Percentiles rank a stretch among this genome's conserved stretches.
phyloP scores from a whole-genome alignment of 2,888 invertebrate species.

The Dynastes grantii region DNA sequence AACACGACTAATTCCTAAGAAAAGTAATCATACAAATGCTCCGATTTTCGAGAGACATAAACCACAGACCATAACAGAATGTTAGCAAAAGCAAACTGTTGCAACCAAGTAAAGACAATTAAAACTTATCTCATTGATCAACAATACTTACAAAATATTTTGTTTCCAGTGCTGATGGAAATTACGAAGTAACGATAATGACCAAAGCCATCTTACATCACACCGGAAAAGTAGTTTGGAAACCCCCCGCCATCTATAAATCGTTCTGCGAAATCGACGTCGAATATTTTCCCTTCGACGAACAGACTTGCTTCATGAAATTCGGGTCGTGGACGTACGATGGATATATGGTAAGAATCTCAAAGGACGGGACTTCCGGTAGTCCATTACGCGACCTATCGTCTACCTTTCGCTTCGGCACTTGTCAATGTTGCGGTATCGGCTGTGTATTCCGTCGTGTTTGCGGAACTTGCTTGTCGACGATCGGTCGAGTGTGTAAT shows the following conservation, averaged over 20 bases:
- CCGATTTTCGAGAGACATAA: too few species aligned
- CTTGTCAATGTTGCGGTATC: not conserved
- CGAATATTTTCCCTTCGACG: conserved; percentile 95
- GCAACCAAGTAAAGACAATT: too few species aligned
- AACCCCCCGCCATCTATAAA: conserved; percentile 99
- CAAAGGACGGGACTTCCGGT: conserved; percentile 24
- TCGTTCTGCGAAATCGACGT: conserved; percentile 97
- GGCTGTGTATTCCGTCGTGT: not conserved
- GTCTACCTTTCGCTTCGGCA: conserved; percentile 17
- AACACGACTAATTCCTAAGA: too few species aligned
- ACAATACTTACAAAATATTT: not conserved
- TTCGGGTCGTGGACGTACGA: conserved; percentile 97
- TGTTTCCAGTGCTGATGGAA: conserved; percentile 90
- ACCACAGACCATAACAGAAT: too few species aligned
- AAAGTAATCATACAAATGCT: too few species aligned
- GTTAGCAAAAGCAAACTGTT: too few species aligned
- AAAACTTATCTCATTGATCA: not conserved
- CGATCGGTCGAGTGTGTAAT: conserved; percentile 41
- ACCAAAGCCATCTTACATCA: conserved; percentile 96
- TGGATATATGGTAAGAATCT: conserved; percentile 87
- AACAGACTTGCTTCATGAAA: conserved; percentile 96
- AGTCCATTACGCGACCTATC: not conserved
- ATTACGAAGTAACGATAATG: conserved; percentile 98
- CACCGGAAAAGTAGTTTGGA: conserved; percentile 96
- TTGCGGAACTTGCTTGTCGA: conserved; percentile 11